Evolutionary conservation across 2,797 vertebrate genomes (phyloP).

Genomic region (Aythya fuligula): DNA sequence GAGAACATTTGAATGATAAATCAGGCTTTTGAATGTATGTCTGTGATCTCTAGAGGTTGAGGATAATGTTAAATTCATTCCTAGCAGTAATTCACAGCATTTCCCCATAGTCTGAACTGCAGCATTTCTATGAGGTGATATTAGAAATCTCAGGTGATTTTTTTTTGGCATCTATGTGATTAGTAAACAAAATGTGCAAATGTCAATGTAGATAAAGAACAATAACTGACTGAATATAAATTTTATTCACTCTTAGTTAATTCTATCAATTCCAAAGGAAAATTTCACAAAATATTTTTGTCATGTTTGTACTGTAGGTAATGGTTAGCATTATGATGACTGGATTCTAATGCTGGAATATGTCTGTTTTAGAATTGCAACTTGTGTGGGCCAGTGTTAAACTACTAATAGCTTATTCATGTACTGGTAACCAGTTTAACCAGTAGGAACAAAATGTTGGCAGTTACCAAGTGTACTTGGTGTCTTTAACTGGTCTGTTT

Average conservation of each 20-base stretch:
- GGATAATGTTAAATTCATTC: background rate
- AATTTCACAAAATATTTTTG: background rate
- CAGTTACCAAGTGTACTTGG: background rate
- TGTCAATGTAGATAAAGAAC: background rate
- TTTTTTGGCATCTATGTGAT: background rate
- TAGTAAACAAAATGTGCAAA: slow-evolving; percentile 10
- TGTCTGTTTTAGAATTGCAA: background rate
- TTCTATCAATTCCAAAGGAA: background rate
- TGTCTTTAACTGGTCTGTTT: background rate
- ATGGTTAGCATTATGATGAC: background rate
- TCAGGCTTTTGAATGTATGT: background rate
- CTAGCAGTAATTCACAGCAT: background rate
- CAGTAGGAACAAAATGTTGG: background rate
- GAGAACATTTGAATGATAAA: slow-evolving; percentile 22
- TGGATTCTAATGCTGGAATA: background rate
- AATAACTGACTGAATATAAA: background rate
- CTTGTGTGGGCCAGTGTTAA: background rate
- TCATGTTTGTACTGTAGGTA: background rate
- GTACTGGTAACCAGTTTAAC: background rate
- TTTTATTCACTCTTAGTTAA: background rate
- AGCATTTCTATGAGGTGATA: background rate
- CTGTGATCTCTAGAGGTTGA: slow-evolving; percentile 4
- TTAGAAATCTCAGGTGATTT: slow-evolving; percentile 34
- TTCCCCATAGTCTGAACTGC: background rate
- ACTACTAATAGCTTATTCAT: background rate